Percentiles rank a stretch among this genome's conserved stretches.
Conservation (phyloP, 2,888 invertebrate species). For the Tillus elongatus region DNA sequence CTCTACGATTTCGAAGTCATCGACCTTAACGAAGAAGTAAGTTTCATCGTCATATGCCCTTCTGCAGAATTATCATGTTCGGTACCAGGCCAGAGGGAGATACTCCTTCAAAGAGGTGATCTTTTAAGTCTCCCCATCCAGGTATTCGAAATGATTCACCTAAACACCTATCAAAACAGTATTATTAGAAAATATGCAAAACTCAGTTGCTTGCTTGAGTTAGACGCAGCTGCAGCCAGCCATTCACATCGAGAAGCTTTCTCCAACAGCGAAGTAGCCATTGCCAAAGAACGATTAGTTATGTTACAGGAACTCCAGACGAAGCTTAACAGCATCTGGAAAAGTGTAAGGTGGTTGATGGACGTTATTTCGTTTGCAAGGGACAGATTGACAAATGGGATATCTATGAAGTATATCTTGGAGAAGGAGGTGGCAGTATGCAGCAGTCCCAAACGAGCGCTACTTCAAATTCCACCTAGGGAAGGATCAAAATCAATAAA, state of each 20-base stretch:
- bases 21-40: constrained; percentile 83
- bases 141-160: constrained; percentile 89
- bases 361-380: constrained; percentile 90
- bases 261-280: constrained; percentile 75
- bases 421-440: constrained; percentile 33
- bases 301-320: constrained; percentile 78
- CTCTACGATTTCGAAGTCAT: constrained; percentile 91
- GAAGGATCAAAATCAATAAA: constrained; percentile 63
- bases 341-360: constrained; percentile 90
- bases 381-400: constrained; percentile 52
- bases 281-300: constrained; percentile 74
- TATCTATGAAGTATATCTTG: constrained; percentile 42
- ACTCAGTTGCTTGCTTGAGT: constrained; percentile 85
- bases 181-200: constrained; percentile 87
- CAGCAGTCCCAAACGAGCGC: constrained; percentile 44
- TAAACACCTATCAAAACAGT: constrained; percentile 86
- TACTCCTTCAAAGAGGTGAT: constrained; percentile 75
- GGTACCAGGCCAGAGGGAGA: constrained; percentile 78
- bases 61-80: constrained; percentile 89
- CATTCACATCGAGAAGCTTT: constrained; percentile 93
- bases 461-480: constrained; percentile 59
- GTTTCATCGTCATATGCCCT: constrained; percentile 86
- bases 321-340: constrained; percentile 84
- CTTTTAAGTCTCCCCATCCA: constrained; percentile 85
- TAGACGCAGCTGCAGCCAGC: constrained; percentile 84